Evolutionary conservation across 2,797 vertebrate species (phyloP).

Genomic region (Cryptoblepharus egeriae): DNA sequence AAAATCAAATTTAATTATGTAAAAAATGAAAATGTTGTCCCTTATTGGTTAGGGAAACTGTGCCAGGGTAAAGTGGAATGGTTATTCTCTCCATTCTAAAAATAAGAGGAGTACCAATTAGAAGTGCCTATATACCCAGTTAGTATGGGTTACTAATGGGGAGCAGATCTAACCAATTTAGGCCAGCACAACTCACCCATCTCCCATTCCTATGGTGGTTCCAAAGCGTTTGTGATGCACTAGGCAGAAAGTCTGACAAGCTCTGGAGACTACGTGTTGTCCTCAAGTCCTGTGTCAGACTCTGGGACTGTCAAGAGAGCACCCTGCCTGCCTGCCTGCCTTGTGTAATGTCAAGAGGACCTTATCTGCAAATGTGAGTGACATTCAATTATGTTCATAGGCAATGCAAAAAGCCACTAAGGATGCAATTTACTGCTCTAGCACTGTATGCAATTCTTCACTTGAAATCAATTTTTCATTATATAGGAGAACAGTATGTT

Average conservation of each 20-base stretch:
- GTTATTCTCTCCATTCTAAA: too few species aligned
- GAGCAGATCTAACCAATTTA: too few species aligned
- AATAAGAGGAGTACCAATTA: too few species aligned
- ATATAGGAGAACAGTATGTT: slow-evolving; percentile 65
- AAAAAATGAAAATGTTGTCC: too few species aligned
- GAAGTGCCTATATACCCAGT: too few species aligned
- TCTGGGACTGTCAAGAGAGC: slow-evolving; percentile 71
- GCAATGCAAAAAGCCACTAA: slow-evolving; percentile 76
- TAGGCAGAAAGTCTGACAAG: slow-evolving; percentile 53
- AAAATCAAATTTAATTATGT: too few species aligned
- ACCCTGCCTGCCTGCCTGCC: slow-evolving; percentile 58
- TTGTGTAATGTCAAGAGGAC: slow-evolving; percentile 77
- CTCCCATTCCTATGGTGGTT: slow-evolving; percentile 52
- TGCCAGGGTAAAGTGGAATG: too few species aligned
- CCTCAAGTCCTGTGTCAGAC: slow-evolving; percentile 73
- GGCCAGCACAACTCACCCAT: too few species aligned
- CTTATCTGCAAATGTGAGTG: slow-evolving; percentile 77
- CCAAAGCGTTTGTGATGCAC: slow-evolving; percentile 56
- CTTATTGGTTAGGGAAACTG: too few species aligned
- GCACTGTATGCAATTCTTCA: slow-evolving; percentile 70
- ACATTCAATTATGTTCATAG: slow-evolving; percentile 81
- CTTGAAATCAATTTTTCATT: slow-evolving; percentile 76
- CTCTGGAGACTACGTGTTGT: not conserved
- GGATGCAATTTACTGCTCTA: slow-evolving; percentile 77
- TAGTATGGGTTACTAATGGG: too few species aligned